Evolutionary conservation across 1,140 invertebrate species (phyloP).

Genomic region (Magallana gigas): DNA sequence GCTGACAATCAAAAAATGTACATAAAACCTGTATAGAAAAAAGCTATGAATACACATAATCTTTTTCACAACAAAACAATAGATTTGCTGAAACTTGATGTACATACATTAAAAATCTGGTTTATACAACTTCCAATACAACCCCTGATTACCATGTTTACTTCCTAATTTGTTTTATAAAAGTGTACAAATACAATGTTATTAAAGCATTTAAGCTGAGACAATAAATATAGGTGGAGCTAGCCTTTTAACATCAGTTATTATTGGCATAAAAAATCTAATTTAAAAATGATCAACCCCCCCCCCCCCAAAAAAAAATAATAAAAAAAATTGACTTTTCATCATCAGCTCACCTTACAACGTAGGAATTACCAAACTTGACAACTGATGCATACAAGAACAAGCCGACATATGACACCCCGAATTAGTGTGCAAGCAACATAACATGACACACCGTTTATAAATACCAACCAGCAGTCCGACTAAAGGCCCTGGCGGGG

Average conservation of each 20-base stretch:
- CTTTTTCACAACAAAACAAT: not conserved
- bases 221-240: not conserved
- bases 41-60: not conserved
- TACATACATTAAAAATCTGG: conserved; percentile 72
- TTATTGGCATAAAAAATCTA: not conserved
- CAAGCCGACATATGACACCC: not conserved
- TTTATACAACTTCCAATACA: too few species aligned
- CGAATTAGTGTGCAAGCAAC: conserved; percentile 14
- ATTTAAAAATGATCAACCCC: not conserved
- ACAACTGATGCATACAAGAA: conserved; percentile 8
- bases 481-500: conserved; percentile 52
- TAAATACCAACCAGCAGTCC: conserved; percentile 50
- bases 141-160: not conserved
- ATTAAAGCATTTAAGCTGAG: conserved; percentile 4
- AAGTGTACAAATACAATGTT: not conserved
- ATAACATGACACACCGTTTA: conserved; percentile 14
- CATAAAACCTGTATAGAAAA: conserved; percentile 16
- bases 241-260: conserved; percentile 14
- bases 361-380: not conserved
- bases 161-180: not conserved
- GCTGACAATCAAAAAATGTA: not conserved
- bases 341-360: too few species aligned
- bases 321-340: too few species aligned
- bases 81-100: too few species aligned
- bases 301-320: not conserved